Evolutionary conservation across 2,113 vertebrate species (phyloP), one percentile per base, ranked within the genome.

Genomic region (Callocephalon fimbriatum): DNA sequence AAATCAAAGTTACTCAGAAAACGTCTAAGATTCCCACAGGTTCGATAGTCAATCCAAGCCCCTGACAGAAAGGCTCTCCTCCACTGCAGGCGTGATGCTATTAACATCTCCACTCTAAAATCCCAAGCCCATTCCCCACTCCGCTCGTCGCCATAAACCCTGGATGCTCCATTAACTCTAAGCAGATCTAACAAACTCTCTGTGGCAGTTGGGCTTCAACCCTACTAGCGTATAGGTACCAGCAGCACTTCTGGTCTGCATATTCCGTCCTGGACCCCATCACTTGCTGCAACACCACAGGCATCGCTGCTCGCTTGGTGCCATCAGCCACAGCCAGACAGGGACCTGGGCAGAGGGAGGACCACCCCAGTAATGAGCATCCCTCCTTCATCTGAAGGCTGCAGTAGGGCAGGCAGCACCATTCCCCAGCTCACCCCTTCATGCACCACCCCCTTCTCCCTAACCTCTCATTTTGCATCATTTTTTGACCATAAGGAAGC

Each of bases 401-500:
- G 2, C 56, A 58, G 47, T 8, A 53, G 31, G 50, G 23, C 19
- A 31, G 10, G 32, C 3, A 20, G 45, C 67, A 10, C 37, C 12
- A 0, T 9, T 29, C 26, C 54, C 32, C 50, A 10, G 70, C 47
- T 32, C 58, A 15, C 5, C 38, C 48, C 12, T 20, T 32, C 23
- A 2, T n/a, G 4, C 0, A 2, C n/a, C 61, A 29, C 3, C 42
- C 42, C 35, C 59, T 63, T 8, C 42, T 29, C n/a, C 27, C 10
- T 35, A 58, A 7, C 51, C 6, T 19, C 61, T 50, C 4, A 0
- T 37, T 61, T 37, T 22, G 66, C 70, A 20, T 50, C 26, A 1
- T 13, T 44, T 51, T 44, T 26, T 14, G 10, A 31, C 32, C 22
- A 5, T 0, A 2, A n/a, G 37, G 29, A 71, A 73, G 16, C 4